A percentile compares a stretch with the other conserved stretches of the same genome.
These are phyloP conservation scores for Euwallacea fornicatus DNA, from an alignment of 1,140 invertebrate species.

Conservation along the genomic window DNA sequence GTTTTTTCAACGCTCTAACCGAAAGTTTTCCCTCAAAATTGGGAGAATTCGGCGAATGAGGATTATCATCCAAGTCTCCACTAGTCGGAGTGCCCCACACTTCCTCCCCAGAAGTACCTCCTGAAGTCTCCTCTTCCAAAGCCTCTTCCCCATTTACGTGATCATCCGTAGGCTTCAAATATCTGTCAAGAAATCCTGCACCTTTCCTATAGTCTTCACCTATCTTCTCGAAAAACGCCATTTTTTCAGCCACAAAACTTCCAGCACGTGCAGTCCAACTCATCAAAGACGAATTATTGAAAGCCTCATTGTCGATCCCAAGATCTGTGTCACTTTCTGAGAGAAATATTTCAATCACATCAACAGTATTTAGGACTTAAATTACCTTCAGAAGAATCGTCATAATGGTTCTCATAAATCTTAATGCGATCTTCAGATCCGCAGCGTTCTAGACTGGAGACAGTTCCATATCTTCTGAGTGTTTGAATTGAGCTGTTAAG, in stretches of 20 bases:
- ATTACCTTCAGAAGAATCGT: slow-evolving; percentile 20
- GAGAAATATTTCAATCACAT: not conserved
- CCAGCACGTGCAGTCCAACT: slow-evolving; percentile 79
- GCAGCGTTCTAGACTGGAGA: slow-evolving; percentile 73
- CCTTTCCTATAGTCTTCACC: slow-evolving; percentile 61
- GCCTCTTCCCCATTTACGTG: slow-evolving; percentile 57
- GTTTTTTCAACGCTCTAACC: slow-evolving; percentile 53
- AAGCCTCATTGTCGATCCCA: slow-evolving; percentile 53
- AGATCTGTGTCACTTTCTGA: slow-evolving; percentile 38
- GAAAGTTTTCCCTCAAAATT: slow-evolving; percentile 67
- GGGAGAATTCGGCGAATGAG: slow-evolving; percentile 59
- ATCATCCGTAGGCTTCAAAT: slow-evolving; percentile 54
- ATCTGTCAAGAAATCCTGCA: slow-evolving; percentile 60
- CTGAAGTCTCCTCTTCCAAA: slow-evolving; percentile 71
- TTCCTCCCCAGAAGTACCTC: slow-evolving; percentile 78
- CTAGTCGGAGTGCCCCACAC: slow-evolving; percentile 85
- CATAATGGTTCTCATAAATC: slow-evolving; percentile 19
- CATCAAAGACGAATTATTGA: slow-evolving; percentile 50
- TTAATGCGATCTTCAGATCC: slow-evolving; percentile 57
- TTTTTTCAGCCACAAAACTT: slow-evolving; percentile 77
- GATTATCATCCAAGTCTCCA: slow-evolving; percentile 71
- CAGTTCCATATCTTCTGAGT: slow-evolving; percentile 67
- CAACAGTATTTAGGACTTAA: not conserved
- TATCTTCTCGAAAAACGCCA: slow-evolving; percentile 67
- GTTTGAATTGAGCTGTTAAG: slow-evolving; percentile 56